Base-by-base conservation (phyloP, 2,797 vertebrate species). In the Lacerta agilis region DNA sequence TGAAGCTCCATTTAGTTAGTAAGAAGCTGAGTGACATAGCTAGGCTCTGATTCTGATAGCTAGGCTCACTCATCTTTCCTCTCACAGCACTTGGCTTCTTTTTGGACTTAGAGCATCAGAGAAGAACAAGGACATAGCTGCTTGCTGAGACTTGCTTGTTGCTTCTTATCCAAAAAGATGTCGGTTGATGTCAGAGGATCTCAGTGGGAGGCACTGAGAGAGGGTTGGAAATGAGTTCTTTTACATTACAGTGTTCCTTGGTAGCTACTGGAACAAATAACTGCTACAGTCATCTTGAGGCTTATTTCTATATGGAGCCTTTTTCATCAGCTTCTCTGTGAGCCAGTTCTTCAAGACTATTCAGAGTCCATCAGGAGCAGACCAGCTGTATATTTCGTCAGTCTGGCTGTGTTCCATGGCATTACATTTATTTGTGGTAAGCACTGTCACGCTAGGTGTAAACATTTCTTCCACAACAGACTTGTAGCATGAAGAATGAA, bases 401-500 rank as follows among this genome's bases (percentile, higher is more conserved):
- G 2, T 8, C 0, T 79, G 69, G 38, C 11, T 61, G 23, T 18
- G 3, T 55, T 73, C 66, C 79, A 18, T n/a, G 20, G 20, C 8
- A 7, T 86, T 75, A 89, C 38, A n/a, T 71, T 4, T 17, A 33
- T 41, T 75, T 77, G 67, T 58, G 49, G 9, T 90, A 82, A 67
- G 15, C 84, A 43, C 45, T 33, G 77, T n/a, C 85, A 86, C 75
- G 69, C 45, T 25, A 41, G 6, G 13, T 36, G 78, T 76, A 82
- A 85, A 29, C 29, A 45, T 87, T 88, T 85, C 36, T 20, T 86
- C 82, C 81, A 23, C 58, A 38, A 11, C 64, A 67, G 45, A 10
- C 1, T 5, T 87, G 49, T 49, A 49, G 49, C 49, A 49, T 49
- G 27, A 79, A 41, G 3, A 82, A 41, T 85, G 86, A 80, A 43